Evolutionary conservation across 2,113 vertebrate genomes (phyloP), one percentile per base, ranked within the genome.

Genomic region (Syngnathus typhle): DNA sequence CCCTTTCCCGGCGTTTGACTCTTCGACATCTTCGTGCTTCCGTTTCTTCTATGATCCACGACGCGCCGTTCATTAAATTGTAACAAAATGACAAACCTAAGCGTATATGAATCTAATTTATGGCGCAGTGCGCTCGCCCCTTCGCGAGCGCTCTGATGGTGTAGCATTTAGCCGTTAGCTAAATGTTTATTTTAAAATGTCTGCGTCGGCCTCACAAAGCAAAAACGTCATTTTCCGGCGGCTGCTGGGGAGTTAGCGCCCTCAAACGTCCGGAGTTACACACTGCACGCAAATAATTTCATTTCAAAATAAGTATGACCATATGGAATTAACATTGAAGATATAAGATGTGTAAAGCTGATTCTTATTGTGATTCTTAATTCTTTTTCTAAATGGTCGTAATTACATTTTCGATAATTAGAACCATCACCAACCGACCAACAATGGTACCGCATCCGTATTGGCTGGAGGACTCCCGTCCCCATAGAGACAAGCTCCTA

Each of bases 161-260:
- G 27, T 80, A 89, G 83, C 87, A 13, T 68, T 76, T 79, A 83
- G 77, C 76, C 49, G 70, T 73, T 84, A 85, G 83, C 82, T 73
- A 75, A 76, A 78, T 82, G 82, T 88, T 86, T 88, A 80, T 88
- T 88, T 88, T 89, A 91, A 90, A 90, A 90, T 91, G 90, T 91
- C 90, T 87, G 77, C 88, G 78, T 82, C 85, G 74, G 80, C 76
- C 80, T 88, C 82, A 82, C 86, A 84, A 87, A 86, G 77, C 55
- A 79, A 63, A 10, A 16, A 73, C 85, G 85, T 69, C 82, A 89
- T 71, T 89, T 92, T 90, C 85, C 72, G 76, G 4, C 19, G 4
- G 6, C 13, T 61, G 16, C n/a, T 39, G 6, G 38, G 60, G 7
- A 16, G 6, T 3, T 6, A 62, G 60, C 41, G 60, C 19, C 41